Base-by-base conservation (phyloP, 2,113 vertebrate species). In the Talpa occidentalis region DNA sequence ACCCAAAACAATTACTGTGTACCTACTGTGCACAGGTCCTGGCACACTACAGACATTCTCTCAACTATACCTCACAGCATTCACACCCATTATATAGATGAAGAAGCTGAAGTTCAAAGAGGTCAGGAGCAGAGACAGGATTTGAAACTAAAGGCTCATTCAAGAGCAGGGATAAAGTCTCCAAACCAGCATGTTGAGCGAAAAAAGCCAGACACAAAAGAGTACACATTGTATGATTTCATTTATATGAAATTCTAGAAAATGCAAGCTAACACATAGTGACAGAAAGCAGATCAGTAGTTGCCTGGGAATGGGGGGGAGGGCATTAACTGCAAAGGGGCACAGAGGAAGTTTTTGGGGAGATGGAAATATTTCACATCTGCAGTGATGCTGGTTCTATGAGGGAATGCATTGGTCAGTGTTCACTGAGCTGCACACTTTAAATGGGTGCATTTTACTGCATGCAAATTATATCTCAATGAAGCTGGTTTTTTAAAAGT, bases 231-330 rank as follows among this genome's bases (percentile, higher is more conserved):
- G 35, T 80, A 82, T 72, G 66, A 94, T 86, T 92, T 90, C 76
- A 54, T 80, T 78, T 95, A 83, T 88, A 59, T 52, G 67, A 94
- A 89, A 91, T 93, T 93, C 93, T 93, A 90, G 93, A 86, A 94
- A 93, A 96, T 49, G 54, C 78, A 93, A 91, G 80, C 64, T 83
- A 94, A 94, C 87, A 60, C 83, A 52, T 42, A 89, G 86, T 67
- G 89, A 95, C 78, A 80, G 86, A 94, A 96, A 95, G 70, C 91
- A 86, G 95, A 93, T 79, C 73, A 62, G 54, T 60, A 77, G 85
- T 82, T 86, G 82, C 59, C 52, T 91, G 60, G 91, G 89, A 90
- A 88, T 19, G 16, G 49, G 72, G 56, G 28, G 84, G 44, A 1
- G 3, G 91, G 44, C 37, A 26, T 1, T 28, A 74, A 16, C 44